These are phyloP conservation scores for Rallus limicola DNA, from an alignment of 2,113 vertebrate species.

Conservation along the genomic window DNA sequence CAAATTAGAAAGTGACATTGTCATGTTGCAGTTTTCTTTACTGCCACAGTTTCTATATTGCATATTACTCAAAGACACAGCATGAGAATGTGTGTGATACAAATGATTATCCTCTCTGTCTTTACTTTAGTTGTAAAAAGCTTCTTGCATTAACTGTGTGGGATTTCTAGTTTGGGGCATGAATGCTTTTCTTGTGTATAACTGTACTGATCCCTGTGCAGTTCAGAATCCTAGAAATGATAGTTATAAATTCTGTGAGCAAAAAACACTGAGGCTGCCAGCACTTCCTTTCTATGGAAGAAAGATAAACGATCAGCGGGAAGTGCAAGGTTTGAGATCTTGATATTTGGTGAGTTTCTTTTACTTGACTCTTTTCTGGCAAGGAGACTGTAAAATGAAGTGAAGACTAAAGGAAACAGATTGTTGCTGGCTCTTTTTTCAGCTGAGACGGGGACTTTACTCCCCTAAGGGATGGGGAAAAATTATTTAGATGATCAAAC, in stretches of 20 bases:
- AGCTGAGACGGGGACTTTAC: neutral
- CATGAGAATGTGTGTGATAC: neutral
- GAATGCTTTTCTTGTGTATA: neutral
- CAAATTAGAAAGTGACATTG: neutral
- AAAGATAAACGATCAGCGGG: neutral
- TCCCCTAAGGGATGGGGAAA: neutral
- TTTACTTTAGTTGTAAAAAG: neutral
- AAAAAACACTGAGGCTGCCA: neutral
- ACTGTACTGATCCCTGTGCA: neutral
- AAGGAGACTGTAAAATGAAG: neutral
- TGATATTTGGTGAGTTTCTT: neutral
- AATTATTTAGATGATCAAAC: neutral
- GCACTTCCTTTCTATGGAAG: neutral
- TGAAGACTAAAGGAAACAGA: neutral
- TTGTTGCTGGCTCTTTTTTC: neutral
- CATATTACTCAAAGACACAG: neutral
- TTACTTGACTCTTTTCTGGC: neutral
- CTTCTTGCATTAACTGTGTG: neutral
- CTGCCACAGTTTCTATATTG: neutral
- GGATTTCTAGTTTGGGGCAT: neutral
- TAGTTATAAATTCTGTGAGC: neutral
- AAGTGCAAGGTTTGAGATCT: neutral
- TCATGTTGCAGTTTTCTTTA: neutral
- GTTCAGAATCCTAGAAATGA: neutral
- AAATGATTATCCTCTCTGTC: neutral